Conservation (phyloP, 2,797 vertebrate genomes). For the Thripadectes ignobilis region DNA sequence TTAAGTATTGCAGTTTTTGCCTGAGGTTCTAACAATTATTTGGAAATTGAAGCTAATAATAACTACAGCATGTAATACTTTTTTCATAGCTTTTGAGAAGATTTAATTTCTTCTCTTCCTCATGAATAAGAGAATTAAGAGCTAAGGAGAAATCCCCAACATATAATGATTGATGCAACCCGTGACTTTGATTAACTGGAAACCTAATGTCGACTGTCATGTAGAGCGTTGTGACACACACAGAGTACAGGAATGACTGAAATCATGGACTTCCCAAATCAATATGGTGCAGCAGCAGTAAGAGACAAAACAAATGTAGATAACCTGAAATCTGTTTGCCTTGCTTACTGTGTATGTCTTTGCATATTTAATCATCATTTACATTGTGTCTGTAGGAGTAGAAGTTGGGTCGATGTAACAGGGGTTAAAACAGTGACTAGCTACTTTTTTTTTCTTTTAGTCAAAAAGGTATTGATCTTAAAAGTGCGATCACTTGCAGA, state of each 20-base stretch:
- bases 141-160: background rate
- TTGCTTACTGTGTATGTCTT: background rate
- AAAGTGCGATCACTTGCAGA: background rate
- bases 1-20: background rate
- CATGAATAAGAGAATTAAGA: background rate
- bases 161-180: background rate
- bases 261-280: background rate
- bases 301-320: background rate
- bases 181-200: constrained; percentile 35
- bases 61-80: background rate
- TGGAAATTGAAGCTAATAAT: background rate
- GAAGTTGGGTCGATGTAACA: background rate
- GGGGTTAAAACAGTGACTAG: background rate
- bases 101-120: background rate
- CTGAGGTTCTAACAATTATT: background rate
- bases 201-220: background rate
- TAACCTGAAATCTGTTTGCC: background rate
- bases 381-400: background rate
- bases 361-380: background rate
- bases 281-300: background rate
- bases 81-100: background rate
- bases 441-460: background rate
- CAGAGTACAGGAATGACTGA: background rate
- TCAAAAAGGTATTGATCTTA: background rate
- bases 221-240: background rate